phyloP scores from a whole-genome alignment of 53 echinoderm and acorn worm species.

The Paracentrotus lividus region DNA sequence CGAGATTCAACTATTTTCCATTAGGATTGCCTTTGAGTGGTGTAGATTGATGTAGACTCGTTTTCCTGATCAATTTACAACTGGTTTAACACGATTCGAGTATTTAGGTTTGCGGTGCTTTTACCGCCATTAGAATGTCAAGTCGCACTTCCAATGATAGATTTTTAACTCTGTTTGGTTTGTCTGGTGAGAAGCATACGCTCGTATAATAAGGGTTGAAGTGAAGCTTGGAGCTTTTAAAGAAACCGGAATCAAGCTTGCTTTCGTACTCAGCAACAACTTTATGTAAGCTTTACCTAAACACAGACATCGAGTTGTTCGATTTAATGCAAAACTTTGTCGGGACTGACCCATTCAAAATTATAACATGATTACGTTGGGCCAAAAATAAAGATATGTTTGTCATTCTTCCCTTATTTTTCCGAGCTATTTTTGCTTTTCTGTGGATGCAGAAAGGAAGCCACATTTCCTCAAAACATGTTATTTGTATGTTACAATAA shows the following conservation, averaged over 20 bases:
- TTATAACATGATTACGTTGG: neutral
- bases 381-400: too few relatives aligned
- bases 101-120: conserved; percentile 33
- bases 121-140: neutral
- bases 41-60: neutral
- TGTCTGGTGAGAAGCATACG: neutral
- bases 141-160: neutral
- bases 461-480: too few relatives aligned
- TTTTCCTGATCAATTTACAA: conserved; percentile 26
- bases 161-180: conserved; percentile 21
- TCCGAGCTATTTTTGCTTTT: too few relatives aligned
- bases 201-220: neutral
- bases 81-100: conserved; percentile 36
- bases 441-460: too few relatives aligned
- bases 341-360: neutral
- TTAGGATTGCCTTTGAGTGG: conserved; percentile 24
- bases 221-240: neutral
- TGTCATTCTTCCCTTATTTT: neutral
- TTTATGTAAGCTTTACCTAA: neutral
- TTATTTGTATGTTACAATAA: too few relatives aligned
- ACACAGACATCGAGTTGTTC: neutral
- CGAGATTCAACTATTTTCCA: conserved; percentile 19
- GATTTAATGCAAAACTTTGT: neutral
- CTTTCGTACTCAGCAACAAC: neutral
- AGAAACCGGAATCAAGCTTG: neutral